A percentile compares a stretch with the other conserved stretches of the same genome.
These are phyloP conservation scores for Poeciliopsis paucimaculata DNA, from an alignment of 2,797 vertebrate species.

Conservation along the genomic window DNA sequence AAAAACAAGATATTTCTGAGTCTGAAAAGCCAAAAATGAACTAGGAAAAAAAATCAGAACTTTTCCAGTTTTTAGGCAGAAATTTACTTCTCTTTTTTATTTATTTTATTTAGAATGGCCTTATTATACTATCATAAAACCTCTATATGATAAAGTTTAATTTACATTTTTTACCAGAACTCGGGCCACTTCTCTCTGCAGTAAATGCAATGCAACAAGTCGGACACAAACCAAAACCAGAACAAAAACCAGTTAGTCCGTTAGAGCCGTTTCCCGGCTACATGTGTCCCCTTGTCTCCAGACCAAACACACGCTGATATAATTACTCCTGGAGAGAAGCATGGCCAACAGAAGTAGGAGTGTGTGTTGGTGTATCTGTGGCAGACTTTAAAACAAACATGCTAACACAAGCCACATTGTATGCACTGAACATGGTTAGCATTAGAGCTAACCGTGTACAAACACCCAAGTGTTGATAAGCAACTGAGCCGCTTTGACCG, in stretches of 20 bases:
- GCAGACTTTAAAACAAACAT: constrained; percentile 55
- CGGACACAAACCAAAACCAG: not conserved
- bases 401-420: constrained; percentile 5
- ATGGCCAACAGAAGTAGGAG: constrained; percentile 33
- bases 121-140: not conserved
- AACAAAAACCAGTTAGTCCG: not conserved
- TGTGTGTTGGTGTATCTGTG: constrained; percentile 32
- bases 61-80: too few species aligned
- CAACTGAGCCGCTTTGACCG: constrained; percentile 31
- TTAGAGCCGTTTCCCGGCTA: constrained; percentile 10
- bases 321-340: constrained; percentile 52
- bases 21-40: too few species aligned
- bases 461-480: constrained; percentile 41
- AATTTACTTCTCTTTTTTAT: too few species aligned
- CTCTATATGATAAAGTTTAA: not conserved
- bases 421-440: not conserved
- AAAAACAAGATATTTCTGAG: too few species aligned
- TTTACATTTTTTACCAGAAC: not conserved
- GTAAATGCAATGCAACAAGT: not conserved
- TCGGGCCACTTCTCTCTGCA: not conserved
- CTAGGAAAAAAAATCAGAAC: too few species aligned
- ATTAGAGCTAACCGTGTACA: not conserved
- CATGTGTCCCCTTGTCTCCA: constrained; percentile 43
- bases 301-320: constrained; percentile 58
- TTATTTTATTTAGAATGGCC: too few species aligned